Evolutionary conservation across 35 echinoderm and acorn worm genomes (phyloP).

Genomic region (Heliocidaris erythrogramma): DNA sequence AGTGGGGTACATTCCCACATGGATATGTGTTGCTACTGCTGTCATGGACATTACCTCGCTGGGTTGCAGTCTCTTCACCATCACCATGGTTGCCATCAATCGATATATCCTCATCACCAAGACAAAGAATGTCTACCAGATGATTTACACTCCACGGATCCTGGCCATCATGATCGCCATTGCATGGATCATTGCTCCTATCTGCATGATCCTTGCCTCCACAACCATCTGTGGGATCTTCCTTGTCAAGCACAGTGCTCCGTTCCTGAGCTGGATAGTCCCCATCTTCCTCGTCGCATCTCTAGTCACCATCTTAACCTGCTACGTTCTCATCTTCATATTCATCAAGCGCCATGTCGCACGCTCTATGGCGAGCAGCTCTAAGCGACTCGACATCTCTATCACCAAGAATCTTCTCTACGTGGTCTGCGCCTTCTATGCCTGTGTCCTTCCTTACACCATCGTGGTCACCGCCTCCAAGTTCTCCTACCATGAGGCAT

Average conservation of each 20-base stretch:
- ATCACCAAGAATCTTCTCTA: slow-evolving; percentile 47
- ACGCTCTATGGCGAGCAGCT: background rate
- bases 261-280: background rate
- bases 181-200: background rate
- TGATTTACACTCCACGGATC: background rate
- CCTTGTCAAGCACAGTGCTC: background rate
- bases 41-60: background rate
- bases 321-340: slow-evolving; percentile 17
- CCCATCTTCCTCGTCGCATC: background rate
- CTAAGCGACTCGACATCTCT: background rate
- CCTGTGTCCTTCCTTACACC: slow-evolving; percentile 28
- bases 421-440: slow-evolving; percentile 21
- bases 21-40: background rate
- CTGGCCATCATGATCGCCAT: background rate
- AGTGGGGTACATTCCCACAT: background rate
- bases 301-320: slow-evolving; percentile 17
- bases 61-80: slow-evolving; percentile 42
- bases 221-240: background rate
- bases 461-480: background rate
- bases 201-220: background rate
- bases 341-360: slow-evolving; percentile 12
- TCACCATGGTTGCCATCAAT: background rate
- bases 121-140: background rate
- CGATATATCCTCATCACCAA: slow-evolving; percentile 38
- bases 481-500: background rate